Evolutionary conservation across 1,140 invertebrate genomes (phyloP).

Genomic region (Tetraneura akinire): DNA sequence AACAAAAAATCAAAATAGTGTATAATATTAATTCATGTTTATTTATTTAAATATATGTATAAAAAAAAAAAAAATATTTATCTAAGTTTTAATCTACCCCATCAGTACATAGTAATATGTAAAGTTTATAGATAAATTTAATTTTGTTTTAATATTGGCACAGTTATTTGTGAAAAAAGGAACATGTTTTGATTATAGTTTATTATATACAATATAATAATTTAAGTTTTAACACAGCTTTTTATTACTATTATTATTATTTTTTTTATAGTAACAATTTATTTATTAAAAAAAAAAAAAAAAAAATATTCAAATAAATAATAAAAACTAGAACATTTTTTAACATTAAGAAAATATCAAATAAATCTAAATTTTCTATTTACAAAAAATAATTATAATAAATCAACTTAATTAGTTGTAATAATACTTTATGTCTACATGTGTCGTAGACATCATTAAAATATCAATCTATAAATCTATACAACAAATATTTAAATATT

Average conservation of each 20-base stretch:
- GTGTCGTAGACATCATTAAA: constrained; percentile 15
- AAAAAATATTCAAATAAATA: constrained; percentile 15
- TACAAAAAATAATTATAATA: constrained; percentile 34
- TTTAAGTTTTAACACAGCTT: constrained; percentile 34
- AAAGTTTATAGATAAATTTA: neutral
- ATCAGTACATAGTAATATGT: constrained; percentile 21
- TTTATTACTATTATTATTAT: too few relatives aligned
- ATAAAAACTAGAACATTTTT: constrained; percentile 4
- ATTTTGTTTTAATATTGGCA: neutral
- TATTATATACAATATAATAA: too few relatives aligned
- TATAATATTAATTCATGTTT: neutral
- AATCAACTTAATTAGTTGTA: constrained; percentile 24
- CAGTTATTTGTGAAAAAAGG: constrained; percentile 12
- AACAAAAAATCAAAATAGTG: neutral
- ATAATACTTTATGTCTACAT: constrained; percentile 19
- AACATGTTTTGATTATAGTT: constrained; percentile 26
- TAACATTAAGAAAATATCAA: constrained; percentile 19
- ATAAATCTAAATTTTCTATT: constrained; percentile 35
- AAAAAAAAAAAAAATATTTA: neutral
- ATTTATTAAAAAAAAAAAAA: constrained; percentile 3
- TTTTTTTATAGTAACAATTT: constrained; percentile 42
- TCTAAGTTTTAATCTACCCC: neutral
- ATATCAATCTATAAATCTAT: constrained; percentile 49
- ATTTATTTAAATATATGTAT: constrained; percentile 8
- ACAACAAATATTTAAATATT: constrained; percentile 47